These are phyloP conservation scores for Gavialis gangeticus DNA, from an alignment of 2,113 vertebrate genomes.

Conservation along the genomic window DNA sequence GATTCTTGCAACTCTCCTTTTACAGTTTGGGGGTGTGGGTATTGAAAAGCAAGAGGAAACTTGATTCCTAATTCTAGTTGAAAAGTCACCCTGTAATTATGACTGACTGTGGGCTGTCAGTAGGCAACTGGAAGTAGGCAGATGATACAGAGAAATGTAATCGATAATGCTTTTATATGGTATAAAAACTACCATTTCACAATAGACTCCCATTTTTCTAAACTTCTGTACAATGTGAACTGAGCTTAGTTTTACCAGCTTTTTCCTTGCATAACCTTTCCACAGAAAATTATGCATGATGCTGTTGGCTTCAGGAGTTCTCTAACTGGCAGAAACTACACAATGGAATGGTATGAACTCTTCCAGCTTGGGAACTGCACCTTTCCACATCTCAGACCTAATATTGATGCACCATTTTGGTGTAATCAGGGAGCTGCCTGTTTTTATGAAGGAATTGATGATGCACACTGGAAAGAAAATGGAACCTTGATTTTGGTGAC, in stretches of 20 bases:
- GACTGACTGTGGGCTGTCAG: not conserved
- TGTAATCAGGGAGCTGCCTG: slow-evolving; percentile 99
- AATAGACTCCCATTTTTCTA: not conserved
- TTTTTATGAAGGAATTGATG: slow-evolving; percentile 94
- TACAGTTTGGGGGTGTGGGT: not conserved
- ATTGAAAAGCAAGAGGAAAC: not conserved
- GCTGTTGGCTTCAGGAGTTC: slow-evolving; percentile 92
- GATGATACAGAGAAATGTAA: not conserved
- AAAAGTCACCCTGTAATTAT: not conserved
- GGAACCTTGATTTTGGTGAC: slow-evolving; percentile 91
- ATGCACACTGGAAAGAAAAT: slow-evolving; percentile 94
- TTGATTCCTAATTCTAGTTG: not conserved
- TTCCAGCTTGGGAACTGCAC: slow-evolving; percentile 99
- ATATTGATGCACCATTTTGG: slow-evolving; percentile 89
- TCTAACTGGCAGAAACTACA: slow-evolving; percentile 88
- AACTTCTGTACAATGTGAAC: not conserved
- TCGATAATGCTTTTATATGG: not conserved
- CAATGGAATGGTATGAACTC: slow-evolving; percentile 98
- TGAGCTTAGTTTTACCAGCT: not conserved
- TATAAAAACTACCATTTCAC: not conserved
- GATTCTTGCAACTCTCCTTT: not conserved
- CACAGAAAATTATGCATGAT: slow-evolving; percentile 97
- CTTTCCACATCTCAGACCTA: slow-evolving; percentile 91
- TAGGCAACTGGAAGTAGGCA: not conserved
- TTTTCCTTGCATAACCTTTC: not conserved